phyloP scores from a whole-genome alignment of 2,113 vertebrate genomes.

The Prolemur simus region DNA sequence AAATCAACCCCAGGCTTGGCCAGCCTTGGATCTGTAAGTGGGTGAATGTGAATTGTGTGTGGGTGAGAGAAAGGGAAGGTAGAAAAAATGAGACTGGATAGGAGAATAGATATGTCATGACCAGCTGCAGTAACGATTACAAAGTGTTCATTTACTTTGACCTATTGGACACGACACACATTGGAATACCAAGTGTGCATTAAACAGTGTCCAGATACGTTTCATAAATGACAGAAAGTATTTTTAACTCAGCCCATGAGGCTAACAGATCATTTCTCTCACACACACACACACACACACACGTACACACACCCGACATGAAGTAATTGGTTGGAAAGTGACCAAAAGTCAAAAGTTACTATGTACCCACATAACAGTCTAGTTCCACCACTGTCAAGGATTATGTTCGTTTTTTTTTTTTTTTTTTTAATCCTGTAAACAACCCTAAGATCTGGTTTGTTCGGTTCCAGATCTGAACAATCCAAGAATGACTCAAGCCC shows the following conservation, averaged over 20 bases:
- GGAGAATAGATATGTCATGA: not conserved
- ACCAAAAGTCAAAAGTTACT: not conserved
- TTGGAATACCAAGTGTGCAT: not conserved
- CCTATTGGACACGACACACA: not conserved
- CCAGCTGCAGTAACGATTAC: not conserved
- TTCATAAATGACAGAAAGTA: not conserved
- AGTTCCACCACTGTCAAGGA: not conserved
- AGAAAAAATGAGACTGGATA: not conserved
- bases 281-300: too few species aligned
- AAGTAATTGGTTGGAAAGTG: not conserved
- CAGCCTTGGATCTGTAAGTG: not conserved
- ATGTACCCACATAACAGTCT: not conserved
- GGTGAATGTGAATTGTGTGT: not conserved
- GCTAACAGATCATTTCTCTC: not conserved
- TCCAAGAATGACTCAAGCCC: not conserved
- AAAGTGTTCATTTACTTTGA: not conserved
- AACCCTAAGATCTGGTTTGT: not conserved
- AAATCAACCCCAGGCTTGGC: not conserved
- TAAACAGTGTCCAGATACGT: not conserved
- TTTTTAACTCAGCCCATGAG: not conserved
- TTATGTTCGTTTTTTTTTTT: not conserved
- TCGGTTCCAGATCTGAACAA: not conserved
- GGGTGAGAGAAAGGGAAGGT: not conserved
- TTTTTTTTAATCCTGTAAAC: not conserved
- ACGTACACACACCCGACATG: too few species aligned